Evolutionary conservation across 92 coral and sea anemone genomes (phyloP).

Genomic region (Heliopora coerulea): DNA sequence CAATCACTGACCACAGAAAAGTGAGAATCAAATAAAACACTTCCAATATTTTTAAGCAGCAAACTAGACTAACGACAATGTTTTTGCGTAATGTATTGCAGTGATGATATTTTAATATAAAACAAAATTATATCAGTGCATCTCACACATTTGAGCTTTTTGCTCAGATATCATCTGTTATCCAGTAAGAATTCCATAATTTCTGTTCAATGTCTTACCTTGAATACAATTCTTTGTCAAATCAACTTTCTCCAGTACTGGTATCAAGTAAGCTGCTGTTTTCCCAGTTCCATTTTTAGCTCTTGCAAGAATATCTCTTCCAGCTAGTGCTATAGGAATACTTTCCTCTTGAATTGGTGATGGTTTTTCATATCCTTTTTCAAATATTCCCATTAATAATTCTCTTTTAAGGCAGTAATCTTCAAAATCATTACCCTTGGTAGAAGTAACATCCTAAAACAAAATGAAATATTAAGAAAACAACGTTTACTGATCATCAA

Average conservation of each 20-base stretch:
- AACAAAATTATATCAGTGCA: too few relatives aligned
- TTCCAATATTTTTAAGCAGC: too few relatives aligned
- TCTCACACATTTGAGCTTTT: too few relatives aligned
- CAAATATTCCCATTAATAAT: slow-evolving; percentile 97
- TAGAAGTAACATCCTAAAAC: slow-evolving; percentile 88
- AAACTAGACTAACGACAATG: too few relatives aligned
- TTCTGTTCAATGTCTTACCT: slow-evolving; percentile 57
- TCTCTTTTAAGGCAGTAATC: slow-evolving; percentile 95
- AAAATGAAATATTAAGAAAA: not conserved
- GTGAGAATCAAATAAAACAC: too few relatives aligned
- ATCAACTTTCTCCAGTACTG: slow-evolving; percentile 87
- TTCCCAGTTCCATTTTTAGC: slow-evolving; percentile 99
- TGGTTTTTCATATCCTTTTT: slow-evolving; percentile 94
- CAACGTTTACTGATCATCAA: too few relatives aligned
- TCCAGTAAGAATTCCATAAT: too few relatives aligned
- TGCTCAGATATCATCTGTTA: too few relatives aligned
- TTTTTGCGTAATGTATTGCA: too few relatives aligned
- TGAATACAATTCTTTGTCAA: slow-evolving; percentile 68
- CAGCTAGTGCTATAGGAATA: slow-evolving; percentile 96
- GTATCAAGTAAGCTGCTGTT: slow-evolving; percentile 96
- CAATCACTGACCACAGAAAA: too few relatives aligned
- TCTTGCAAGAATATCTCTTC: slow-evolving; percentile 92
- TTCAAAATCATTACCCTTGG: slow-evolving; percentile 99
- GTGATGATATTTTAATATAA: too few relatives aligned
- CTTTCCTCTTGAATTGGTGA: slow-evolving; percentile 99